These are phyloP conservation scores for Chorisops tibialis DNA, from an alignment of 2,888 invertebrate genomes.

Conservation along the genomic window DNA sequence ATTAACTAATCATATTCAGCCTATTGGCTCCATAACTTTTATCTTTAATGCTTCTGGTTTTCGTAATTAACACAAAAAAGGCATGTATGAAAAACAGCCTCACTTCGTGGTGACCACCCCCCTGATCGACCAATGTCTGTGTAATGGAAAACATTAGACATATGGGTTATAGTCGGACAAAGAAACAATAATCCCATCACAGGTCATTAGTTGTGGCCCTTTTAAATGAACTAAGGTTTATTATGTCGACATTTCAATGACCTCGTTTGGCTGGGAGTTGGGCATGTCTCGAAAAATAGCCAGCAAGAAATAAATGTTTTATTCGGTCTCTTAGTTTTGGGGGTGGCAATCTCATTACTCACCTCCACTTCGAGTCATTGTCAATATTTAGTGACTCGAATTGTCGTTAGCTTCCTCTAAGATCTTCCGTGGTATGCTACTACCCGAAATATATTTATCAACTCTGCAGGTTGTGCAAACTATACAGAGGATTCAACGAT, in stretches of 20 bases:
- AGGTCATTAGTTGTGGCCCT: slow-evolving; percentile 24
- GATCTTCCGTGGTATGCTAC: no score
- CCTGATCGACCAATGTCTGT: slow-evolving; percentile 4
- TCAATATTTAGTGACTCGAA: not conserved
- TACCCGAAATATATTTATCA: no score
- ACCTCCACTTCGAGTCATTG: not conserved
- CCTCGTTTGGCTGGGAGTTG: not conserved
- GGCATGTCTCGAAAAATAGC: not conserved
- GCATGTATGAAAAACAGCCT: not conserved
- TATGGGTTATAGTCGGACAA: slow-evolving; percentile 9
- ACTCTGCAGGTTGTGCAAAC: no score
- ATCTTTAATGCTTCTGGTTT: not conserved
- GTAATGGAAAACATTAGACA: slow-evolving; percentile 23
- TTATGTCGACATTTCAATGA: not conserved
- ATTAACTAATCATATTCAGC: slow-evolving; percentile 18
- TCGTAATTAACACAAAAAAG: slow-evolving; percentile 7
- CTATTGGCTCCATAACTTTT: slow-evolving; percentile 22
- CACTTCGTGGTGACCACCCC: not conserved
- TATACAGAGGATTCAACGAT: not conserved
- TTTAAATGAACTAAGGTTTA: slow-evolving; percentile 21
- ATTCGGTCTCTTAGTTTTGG: not conserved
- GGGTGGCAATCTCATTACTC: slow-evolving; percentile 4
- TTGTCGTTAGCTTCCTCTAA: no score
- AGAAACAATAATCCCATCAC: slow-evolving; percentile 26
- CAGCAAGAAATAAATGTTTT: slow-evolving; percentile 2